These are phyloP conservation scores for Malurus splendens DNA, from an alignment of 2,797 vertebrate genomes.

Conservation along the genomic window DNA sequence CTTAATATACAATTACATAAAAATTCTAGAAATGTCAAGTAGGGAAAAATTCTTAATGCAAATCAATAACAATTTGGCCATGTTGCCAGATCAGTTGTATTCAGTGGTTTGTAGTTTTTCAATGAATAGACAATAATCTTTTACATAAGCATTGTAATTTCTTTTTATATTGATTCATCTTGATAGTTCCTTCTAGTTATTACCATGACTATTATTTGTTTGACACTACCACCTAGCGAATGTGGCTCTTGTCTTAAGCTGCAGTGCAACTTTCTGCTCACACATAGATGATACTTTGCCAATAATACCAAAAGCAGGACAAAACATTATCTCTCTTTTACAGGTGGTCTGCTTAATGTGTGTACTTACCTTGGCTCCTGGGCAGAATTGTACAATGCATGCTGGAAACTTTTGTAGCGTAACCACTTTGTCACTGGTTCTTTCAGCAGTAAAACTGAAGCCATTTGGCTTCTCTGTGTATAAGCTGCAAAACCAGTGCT, in stretches of 20 bases:
- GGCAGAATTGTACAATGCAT: background rate
- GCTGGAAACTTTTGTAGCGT: background rate
- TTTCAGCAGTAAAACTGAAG: background rate
- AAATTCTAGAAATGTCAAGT: constrained; percentile 38
- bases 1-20: constrained; percentile 45
- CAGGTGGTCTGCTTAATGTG: rapidly evolving
- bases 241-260: background rate
- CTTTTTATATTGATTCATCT: constrained; percentile 47
- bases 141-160: constrained; percentile 39
- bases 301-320: background rate
- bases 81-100: constrained; percentile 48
- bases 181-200: constrained; percentile 18
- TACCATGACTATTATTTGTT: background rate
- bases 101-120: constrained; percentile 59
- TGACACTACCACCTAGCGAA: background rate
- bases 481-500: background rate
- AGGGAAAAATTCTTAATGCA: constrained; percentile 42
- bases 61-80: constrained; percentile 70
- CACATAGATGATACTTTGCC: rapidly evolving
- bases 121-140: constrained; percentile 48
- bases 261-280: background rate
- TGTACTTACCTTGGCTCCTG: background rate
- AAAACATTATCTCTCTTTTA: background rate
- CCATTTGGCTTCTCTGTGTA: background rate
- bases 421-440: background rate